Conservation (phyloP, 1,140 invertebrate genomes). For the Drosophila repletoides region DNA sequence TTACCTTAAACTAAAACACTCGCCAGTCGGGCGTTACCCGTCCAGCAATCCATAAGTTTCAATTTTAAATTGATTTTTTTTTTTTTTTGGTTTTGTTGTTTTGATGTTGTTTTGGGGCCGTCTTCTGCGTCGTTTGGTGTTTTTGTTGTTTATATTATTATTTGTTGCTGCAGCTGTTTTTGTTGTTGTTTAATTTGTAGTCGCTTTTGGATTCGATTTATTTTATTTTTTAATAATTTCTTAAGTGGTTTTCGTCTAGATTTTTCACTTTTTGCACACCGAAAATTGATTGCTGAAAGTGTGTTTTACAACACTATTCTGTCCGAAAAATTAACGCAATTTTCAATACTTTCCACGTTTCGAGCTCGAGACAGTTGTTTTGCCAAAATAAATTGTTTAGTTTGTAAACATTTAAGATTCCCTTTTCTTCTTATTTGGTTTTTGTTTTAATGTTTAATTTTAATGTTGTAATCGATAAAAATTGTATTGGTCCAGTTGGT, state of each 20-base stretch:
- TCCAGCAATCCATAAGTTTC: slow-evolving; percentile 83
- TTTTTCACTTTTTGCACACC: slow-evolving; percentile 51
- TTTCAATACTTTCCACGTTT: slow-evolving; percentile 26
- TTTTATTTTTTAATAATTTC: slow-evolving; percentile 3
- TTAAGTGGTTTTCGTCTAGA: slow-evolving; percentile 4
- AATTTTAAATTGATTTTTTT: slow-evolving; percentile 80
- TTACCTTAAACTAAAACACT: slow-evolving; percentile 83
- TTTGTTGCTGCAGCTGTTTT: slow-evolving; percentile 38
- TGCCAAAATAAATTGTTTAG: slow-evolving; percentile 39
- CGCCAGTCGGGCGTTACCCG: slow-evolving; percentile 83
- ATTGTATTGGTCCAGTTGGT: slow-evolving; percentile 78
- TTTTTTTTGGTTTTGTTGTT: slow-evolving; percentile 35
- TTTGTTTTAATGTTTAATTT: slow-evolving; percentile 11
- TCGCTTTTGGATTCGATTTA: slow-evolving; percentile 13
- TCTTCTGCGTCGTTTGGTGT: slow-evolving; percentile 49
- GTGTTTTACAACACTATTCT: slow-evolving; percentile 63
- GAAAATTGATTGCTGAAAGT: slow-evolving; percentile 44
- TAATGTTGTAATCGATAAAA: slow-evolving; percentile 59
- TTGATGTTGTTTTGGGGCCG: slow-evolving; percentile 23
- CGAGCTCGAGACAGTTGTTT: slow-evolving; percentile 17
- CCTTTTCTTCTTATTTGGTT: slow-evolving; percentile 19
- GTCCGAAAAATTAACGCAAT: slow-evolving; percentile 37
- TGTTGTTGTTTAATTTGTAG: slow-evolving; percentile 23
- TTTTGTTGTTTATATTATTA: slow-evolving; percentile 31
- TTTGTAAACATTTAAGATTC: slow-evolving; percentile 31